Conservation (phyloP, 2,888 invertebrate genomes). For the Tiliacea aurago region DNA sequence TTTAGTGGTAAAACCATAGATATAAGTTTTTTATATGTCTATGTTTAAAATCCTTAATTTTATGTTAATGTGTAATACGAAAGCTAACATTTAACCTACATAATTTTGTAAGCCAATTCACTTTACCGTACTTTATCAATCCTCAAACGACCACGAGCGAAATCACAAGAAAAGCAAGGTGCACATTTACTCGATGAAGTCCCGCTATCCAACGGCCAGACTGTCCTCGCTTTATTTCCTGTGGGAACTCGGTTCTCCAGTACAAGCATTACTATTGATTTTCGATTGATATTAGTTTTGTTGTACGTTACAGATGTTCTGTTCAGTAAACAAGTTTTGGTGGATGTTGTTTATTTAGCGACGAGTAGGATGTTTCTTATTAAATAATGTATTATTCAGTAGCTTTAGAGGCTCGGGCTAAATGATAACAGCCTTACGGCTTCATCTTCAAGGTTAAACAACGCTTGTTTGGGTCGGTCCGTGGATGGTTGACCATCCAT, state of each 20-base stretch:
- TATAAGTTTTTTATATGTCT: no score
- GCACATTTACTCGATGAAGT: constrained; percentile 25
- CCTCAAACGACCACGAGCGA: not conserved
- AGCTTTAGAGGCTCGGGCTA: not conserved
- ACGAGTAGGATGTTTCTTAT: constrained; percentile 5
- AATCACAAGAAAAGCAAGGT: constrained; percentile 14
- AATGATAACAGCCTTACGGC: no score
- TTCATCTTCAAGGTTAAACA: no score
- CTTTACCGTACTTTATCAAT: not conserved
- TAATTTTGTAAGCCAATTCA: no score
- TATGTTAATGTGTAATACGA: no score
- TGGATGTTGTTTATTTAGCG: constrained; percentile 6
- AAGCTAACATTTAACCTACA: no score
- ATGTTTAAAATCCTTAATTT: no score
- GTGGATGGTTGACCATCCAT: no score
- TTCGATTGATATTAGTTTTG: constrained; percentile 47
- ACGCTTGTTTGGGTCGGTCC: no score
- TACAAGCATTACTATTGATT: constrained; percentile 51
- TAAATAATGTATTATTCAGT: not conserved
- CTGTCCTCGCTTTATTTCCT: constrained; percentile 56
- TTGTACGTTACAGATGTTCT: constrained; percentile 13
- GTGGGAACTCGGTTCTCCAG: constrained; percentile 16
- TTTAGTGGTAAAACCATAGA: no score
- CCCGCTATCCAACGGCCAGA: constrained; percentile 31
- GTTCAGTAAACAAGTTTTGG: constrained; percentile 10